A percentile compares a stretch with the other conserved stretches of the same genome.
phyloP scores from a whole-genome alignment of 2,113 vertebrate genomes.

The Orthonyx spaldingii region DNA sequence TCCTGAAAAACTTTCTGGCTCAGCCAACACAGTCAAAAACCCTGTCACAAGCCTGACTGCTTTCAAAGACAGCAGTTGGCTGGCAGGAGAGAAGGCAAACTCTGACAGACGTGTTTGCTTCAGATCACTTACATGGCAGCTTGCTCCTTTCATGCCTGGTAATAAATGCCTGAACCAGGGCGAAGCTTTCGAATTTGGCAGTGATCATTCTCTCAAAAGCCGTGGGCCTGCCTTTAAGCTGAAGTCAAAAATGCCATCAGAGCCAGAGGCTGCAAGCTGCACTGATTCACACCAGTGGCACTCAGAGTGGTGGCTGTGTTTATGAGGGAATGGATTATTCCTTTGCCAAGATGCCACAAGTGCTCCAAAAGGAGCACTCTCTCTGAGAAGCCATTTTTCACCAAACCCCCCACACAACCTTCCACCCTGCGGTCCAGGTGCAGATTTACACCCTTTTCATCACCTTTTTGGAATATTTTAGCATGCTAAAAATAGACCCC shows the following conservation, averaged over 20 bases:
- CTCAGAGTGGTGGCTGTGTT: neutral
- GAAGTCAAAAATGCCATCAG: neutral
- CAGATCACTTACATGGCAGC: neutral
- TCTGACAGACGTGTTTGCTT: neutral
- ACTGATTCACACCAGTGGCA: neutral
- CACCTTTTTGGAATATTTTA: neutral
- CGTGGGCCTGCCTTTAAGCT: neutral
- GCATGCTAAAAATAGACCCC: neutral
- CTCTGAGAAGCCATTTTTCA: neutral
- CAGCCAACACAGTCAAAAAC: neutral
- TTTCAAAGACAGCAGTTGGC: neutral
- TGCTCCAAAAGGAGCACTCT: neutral
- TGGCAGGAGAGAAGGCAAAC: neutral
- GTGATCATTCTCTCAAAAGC: neutral
- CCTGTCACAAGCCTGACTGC: neutral
- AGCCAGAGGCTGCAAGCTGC: neutral
- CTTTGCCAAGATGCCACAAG: neutral
- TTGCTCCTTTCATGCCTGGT: neutral
- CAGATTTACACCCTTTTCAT: neutral
- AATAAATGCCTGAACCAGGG: neutral
- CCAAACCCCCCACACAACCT: too few species aligned
- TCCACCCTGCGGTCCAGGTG: neutral
- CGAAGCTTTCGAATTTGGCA: neutral
- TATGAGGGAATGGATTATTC: neutral
- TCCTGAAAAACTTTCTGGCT: neutral